Conservation (phyloP, 2,888 invertebrate species). For the Zonitis immaculata region DNA sequence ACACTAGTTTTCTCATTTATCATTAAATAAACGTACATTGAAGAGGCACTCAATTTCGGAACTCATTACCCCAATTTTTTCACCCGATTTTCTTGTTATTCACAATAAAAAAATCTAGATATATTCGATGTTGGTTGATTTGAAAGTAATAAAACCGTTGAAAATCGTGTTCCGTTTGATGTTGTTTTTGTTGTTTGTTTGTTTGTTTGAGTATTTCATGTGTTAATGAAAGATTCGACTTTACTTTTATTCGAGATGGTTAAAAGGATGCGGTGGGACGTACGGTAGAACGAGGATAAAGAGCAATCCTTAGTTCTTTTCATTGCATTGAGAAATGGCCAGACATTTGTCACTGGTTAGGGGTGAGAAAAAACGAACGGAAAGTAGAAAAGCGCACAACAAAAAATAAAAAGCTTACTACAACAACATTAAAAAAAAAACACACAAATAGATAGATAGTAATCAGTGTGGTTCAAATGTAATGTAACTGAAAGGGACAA, state of each 20-base stretch:
- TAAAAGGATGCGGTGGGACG: conserved; percentile 22
- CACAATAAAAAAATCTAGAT: too few relatives aligned
- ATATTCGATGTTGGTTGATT: neutral
- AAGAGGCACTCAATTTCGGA: neutral
- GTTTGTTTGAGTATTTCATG: conserved; percentile 26
- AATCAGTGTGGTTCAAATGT: neutral
- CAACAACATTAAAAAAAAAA: neutral
- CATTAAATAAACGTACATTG: neutral
- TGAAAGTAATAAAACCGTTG: conserved; percentile 3
- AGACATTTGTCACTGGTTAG: conserved; percentile 26
- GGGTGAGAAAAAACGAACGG: conserved; percentile 18
- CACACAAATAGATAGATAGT: neutral
- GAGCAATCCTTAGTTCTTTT: conserved; percentile 19
- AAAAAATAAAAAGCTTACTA: too few relatives aligned
- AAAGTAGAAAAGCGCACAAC: neutral
- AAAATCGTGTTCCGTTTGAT: conserved; percentile 4
- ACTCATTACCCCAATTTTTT: neutral
- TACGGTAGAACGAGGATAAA: neutral
- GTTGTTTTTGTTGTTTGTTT: too few relatives aligned
- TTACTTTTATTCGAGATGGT: conserved; percentile 10
- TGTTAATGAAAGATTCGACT: conserved; percentile 30
- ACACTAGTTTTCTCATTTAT: conserved; percentile 2
- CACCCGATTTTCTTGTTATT: too few relatives aligned
- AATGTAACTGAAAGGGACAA: neutral
- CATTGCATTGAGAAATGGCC: conserved; percentile 25